These are phyloP conservation scores for Megaleporinus macrocephalus DNA, from an alignment of 2,113 vertebrate species.

Conservation along the genomic window DNA sequence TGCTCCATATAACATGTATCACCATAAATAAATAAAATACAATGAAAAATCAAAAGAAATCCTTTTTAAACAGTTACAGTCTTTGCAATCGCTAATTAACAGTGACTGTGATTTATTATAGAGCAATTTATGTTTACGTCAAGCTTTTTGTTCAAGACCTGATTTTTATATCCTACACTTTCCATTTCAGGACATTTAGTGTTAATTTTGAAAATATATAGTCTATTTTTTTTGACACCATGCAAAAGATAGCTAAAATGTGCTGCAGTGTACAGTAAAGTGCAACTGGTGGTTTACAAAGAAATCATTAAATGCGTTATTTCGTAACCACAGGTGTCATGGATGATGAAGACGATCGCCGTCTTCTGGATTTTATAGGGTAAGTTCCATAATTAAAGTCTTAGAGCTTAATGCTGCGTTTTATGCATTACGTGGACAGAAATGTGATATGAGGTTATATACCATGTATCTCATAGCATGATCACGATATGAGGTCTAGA, in stretches of 20 bases:
- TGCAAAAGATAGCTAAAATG: too few species aligned
- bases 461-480: too few species aligned
- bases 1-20: too few species aligned
- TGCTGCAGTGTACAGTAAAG: not conserved
- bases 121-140: too few species aligned
- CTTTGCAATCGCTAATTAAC: too few species aligned
- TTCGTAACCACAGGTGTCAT: slow-evolving; percentile 88
- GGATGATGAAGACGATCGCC: slow-evolving; percentile 99
- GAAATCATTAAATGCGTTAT: slow-evolving; percentile 26
- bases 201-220: not conserved
- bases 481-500: not conserved
- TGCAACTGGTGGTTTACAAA: not conserved
- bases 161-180: not conserved
- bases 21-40: too few species aligned
- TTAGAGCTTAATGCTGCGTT: too few species aligned
- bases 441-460: not conserved
- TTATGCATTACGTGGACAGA: not conserved
- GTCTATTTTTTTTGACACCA: too few species aligned
- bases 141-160: not conserved
- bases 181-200: not conserved
- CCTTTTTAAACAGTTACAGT: too few species aligned
- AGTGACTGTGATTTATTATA: too few species aligned
- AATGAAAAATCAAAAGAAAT: too few species aligned
- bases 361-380: slow-evolving; percentile 99
- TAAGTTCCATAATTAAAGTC: slow-evolving; percentile 68